phyloP scores from a whole-genome alignment of 2,888 invertebrate species.

The Sinohyriopsis cumingii region DNA sequence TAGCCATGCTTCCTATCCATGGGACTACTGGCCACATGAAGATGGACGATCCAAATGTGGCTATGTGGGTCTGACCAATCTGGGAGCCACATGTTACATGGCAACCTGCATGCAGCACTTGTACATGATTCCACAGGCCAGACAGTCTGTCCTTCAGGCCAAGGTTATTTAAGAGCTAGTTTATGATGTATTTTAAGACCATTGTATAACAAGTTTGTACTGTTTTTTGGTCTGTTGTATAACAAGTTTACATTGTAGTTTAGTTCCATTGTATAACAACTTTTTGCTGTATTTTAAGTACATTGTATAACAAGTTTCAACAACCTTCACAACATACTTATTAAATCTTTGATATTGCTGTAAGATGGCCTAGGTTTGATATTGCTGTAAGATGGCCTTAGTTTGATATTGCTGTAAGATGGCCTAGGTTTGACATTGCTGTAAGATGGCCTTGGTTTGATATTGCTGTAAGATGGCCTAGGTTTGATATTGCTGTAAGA shows the following conservation, averaged over 20 bases:
- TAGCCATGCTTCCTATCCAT: conserved; percentile 87
- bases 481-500: too few relatives aligned
- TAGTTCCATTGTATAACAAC: not conserved
- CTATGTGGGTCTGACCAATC: conserved; percentile 93
- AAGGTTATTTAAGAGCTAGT: conserved; percentile 72
- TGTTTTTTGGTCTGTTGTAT: too few relatives aligned
- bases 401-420: too few relatives aligned
- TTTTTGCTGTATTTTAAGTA: not conserved
- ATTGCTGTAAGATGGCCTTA: too few relatives aligned
- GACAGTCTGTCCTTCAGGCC: conserved; percentile 86
- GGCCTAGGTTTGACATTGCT: too few relatives aligned
- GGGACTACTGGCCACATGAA: conserved; percentile 99
- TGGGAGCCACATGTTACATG: conserved; percentile 98
- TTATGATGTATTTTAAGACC: not conserved
- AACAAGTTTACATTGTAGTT: not conserved
- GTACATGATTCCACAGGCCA: conserved; percentile 96
- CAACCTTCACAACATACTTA: too few relatives aligned
- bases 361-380: too few relatives aligned
- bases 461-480: too few relatives aligned
- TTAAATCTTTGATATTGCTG: too few relatives aligned
- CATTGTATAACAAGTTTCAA: not conserved
- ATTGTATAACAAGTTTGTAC: not conserved
- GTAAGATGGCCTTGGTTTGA: too few relatives aligned
- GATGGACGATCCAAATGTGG: conserved; percentile 95
- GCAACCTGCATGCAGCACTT: conserved; percentile 97